Percentiles rank a stretch among this genome's conserved stretches.
Conservation (phyloP, 2,113 vertebrate genomes). For the Lagenorhynchus albirostris region DNA sequence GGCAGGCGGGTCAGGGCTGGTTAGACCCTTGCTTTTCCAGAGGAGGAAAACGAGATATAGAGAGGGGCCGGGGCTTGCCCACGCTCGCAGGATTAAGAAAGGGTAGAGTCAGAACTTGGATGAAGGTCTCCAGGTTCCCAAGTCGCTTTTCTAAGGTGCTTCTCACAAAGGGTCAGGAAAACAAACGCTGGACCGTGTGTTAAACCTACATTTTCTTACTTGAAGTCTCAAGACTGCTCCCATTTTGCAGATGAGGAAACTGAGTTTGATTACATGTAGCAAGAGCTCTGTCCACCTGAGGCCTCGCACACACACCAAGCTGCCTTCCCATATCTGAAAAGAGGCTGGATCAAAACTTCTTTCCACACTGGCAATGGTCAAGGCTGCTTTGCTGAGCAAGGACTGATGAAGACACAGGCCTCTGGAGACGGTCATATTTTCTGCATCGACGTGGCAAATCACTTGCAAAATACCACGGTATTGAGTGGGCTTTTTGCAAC, state of each 20-base stretch:
- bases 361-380: neutral
- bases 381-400: neutral
- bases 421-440: conserved; percentile 21
- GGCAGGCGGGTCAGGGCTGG: neutral
- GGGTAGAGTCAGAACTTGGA: neutral
- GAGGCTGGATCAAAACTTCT: neutral
- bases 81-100: neutral
- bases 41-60: neutral
- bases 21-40: neutral
- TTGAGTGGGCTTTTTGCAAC: conserved; percentile 36
- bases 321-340: neutral
- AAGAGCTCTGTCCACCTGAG: neutral
- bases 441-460: neutral
- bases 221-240: neutral
- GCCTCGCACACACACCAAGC: neutral
- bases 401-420: conserved; percentile 39
- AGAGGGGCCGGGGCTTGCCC: neutral
- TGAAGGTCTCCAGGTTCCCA: neutral
- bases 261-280: neutral
- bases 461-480: conserved; percentile 34
- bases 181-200: rapidly evolving
- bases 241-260: neutral
- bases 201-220: neutral
- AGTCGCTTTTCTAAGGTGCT: neutral
- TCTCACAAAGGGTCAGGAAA: neutral